phyloP scores from a whole-genome alignment of 2,113 vertebrate species.

The Anseranas semipalmata region DNA sequence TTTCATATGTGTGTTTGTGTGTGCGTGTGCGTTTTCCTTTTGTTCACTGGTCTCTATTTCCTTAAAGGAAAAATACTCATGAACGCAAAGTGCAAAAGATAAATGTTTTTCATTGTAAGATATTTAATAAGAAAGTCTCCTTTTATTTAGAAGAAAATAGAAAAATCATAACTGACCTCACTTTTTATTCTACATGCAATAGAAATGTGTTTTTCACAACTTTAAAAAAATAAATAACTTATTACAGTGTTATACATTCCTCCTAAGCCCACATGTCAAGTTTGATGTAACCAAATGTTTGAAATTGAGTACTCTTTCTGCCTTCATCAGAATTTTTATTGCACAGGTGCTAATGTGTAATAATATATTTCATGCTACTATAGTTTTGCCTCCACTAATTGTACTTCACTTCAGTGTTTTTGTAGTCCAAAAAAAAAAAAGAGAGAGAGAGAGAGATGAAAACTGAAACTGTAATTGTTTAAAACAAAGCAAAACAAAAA shows the following conservation, averaged over 20 bases:
- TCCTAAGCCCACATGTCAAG: neutral
- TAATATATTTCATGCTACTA: neutral
- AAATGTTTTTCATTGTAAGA: neutral
- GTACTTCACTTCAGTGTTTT: neutral
- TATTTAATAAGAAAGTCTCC: neutral
- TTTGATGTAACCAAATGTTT: neutral
- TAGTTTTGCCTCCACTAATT: neutral
- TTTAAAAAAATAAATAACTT: neutral
- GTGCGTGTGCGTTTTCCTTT: neutral
- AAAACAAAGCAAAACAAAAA: neutral
- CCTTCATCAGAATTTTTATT: neutral
- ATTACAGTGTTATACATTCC: neutral
- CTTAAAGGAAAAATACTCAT: neutral
- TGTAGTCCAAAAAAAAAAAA: neutral
- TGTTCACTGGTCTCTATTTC: neutral
- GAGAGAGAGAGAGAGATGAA: neutral
- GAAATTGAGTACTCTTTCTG: neutral
- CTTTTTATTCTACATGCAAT: neutral
- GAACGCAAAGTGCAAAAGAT: neutral
- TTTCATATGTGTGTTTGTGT: neutral
- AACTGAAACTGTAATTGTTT: neutral
- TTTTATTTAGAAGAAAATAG: neutral
- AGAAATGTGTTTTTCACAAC: neutral
- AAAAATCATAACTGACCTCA: neutral
- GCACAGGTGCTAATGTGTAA: neutral